Percentiles rank a stretch among this genome's conserved stretches.
Evolutionary conservation across 2,888 invertebrate genomes (phyloP).

Genomic region (Neocrepidodera transversa): DNA sequence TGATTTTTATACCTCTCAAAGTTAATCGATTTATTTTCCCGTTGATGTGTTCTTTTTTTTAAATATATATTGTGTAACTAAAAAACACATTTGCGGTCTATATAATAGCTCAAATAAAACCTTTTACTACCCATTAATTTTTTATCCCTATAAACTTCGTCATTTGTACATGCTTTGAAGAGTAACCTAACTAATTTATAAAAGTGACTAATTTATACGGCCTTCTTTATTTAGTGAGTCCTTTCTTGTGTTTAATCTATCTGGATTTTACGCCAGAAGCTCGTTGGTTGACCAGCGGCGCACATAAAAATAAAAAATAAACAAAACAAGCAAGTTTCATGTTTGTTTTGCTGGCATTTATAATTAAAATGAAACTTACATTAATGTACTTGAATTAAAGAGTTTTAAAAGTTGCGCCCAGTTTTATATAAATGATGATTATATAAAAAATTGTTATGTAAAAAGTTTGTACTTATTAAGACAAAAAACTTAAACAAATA

Average conservation of each 20-base stretch:
- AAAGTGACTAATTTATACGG: slow-evolving; percentile 7
- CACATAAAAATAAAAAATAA: no score
- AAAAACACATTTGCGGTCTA: not conserved
- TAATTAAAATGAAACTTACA: no score
- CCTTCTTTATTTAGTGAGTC: slow-evolving; percentile 9
- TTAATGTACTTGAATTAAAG: no score
- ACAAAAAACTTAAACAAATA: no score
- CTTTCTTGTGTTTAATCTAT: not conserved
- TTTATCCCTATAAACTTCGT: slow-evolving; percentile 1
- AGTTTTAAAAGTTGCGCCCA: no score
- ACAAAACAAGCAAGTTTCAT: no score
- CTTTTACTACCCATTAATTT: not conserved
- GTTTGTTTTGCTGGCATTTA: no score
- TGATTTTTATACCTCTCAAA: slow-evolving; percentile 1
- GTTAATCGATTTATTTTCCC: not conserved
- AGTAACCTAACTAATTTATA: slow-evolving; percentile 13
- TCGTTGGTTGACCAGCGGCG: not conserved
- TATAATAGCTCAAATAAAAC: not conserved
- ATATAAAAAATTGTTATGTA: no score
- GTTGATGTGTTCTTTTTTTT: not conserved
- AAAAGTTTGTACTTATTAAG: no score
- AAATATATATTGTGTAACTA: not conserved
- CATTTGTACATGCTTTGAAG: slow-evolving; percentile 7
- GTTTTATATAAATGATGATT: no score
- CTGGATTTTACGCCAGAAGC: not conserved